These are phyloP conservation scores for Melieria crassipennis DNA, from an alignment of 2,888 invertebrate species.

Conservation along the genomic window DNA sequence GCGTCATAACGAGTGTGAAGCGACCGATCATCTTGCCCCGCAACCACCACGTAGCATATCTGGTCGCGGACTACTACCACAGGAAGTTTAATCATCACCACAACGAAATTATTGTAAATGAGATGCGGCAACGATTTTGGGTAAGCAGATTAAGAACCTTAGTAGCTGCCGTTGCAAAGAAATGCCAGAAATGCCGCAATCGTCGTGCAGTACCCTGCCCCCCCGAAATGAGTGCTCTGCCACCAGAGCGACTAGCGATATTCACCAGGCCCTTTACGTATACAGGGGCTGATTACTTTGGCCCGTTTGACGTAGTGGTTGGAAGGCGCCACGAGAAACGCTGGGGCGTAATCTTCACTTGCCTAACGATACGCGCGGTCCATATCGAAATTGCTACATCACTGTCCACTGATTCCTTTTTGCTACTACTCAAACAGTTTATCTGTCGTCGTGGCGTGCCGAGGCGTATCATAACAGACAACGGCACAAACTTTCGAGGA, in stretches of 20 bases:
- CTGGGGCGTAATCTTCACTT: slow-evolving; percentile 27
- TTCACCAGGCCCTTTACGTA: slow-evolving; percentile 24
- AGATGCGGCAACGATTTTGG: slow-evolving; percentile 24
- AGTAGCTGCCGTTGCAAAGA: no score
- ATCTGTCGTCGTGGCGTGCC: slow-evolving; percentile 11
- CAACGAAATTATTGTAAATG: slow-evolving; percentile 27
- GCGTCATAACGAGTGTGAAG: slow-evolving; percentile 1
- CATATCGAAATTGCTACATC: slow-evolving; percentile 29
- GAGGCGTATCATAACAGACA: slow-evolving; percentile 24
- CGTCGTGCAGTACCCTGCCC: not conserved
- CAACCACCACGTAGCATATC: slow-evolving; percentile 18
- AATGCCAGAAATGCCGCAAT: no score
- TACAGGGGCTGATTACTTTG: slow-evolving; percentile 36
- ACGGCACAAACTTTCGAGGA: slow-evolving; percentile 39
- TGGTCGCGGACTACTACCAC: slow-evolving; percentile 22
- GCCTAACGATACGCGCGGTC: slow-evolving; percentile 7
- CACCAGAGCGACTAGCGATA: not conserved
- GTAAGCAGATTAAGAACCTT: not conserved
- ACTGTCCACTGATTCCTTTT: slow-evolving; percentile 31
- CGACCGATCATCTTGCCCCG: slow-evolving; percentile 25
- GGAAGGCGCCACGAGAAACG: slow-evolving; percentile 33
- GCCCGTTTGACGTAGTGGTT: slow-evolving; percentile 16
- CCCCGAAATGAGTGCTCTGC: slow-evolving; percentile 32
- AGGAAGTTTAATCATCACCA: slow-evolving; percentile 22
- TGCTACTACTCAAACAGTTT: not conserved